Conservation (phyloP, 2,113 vertebrate species). For the Myotis yumanensis region DNA sequence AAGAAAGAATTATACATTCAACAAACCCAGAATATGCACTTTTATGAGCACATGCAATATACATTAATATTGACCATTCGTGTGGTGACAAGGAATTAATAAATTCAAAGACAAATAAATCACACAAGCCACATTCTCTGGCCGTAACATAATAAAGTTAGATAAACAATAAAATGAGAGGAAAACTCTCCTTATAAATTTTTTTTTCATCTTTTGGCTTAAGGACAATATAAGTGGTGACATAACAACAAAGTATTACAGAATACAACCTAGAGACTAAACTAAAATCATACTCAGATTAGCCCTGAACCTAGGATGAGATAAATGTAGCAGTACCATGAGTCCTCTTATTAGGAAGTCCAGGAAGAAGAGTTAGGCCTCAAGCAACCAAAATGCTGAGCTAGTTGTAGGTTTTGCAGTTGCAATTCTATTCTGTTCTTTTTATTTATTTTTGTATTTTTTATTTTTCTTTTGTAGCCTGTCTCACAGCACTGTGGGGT, state of each 20-base stretch:
- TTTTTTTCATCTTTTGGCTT: not conserved
- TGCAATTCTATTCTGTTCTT: not conserved
- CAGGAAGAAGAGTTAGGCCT: not conserved
- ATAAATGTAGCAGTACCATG: not conserved
- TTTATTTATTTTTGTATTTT: too few relatives aligned
- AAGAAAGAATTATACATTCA: not conserved
- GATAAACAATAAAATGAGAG: not conserved
- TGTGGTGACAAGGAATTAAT: not conserved
- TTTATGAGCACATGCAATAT: conserved; percentile 32
- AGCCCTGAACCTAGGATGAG: not conserved
- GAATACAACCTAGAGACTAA: not conserved
- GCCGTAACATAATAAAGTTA: not conserved
- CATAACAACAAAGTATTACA: conserved; percentile 16
- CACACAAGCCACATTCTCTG: not conserved
- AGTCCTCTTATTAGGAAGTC: not conserved
- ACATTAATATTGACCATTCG: conserved; percentile 4
- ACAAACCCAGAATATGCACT: not conserved
- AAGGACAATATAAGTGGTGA: not conserved
- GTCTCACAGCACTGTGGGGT: not conserved
- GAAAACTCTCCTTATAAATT: not conserved
- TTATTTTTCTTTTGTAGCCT: not conserved
- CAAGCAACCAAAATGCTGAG: not conserved
- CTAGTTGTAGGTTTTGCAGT: not conserved
- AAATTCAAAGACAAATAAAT: not conserved
- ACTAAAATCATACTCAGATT: not conserved